These are phyloP conservation scores for Meghimatium bilineatum DNA, from an alignment of 2,888 invertebrate genomes.

Conservation along the genomic window DNA sequence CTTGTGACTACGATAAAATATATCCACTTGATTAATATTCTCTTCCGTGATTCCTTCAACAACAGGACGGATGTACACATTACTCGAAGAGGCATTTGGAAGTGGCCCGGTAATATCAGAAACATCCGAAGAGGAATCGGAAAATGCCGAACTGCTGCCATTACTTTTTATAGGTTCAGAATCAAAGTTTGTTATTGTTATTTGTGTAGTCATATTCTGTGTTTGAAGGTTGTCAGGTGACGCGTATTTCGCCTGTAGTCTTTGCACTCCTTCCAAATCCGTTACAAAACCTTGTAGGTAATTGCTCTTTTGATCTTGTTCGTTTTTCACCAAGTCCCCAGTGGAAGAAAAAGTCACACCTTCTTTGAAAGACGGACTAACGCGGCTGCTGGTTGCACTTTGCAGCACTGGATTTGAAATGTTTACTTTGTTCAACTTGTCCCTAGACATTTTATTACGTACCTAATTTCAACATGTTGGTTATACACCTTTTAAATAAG, in stretches of 20 bases:
- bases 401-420: constrained; percentile 39
- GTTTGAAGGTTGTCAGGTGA: constrained; percentile 63
- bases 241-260: constrained; percentile 73
- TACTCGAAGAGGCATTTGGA: constrained; percentile 18
- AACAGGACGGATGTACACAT: constrained; percentile 50
- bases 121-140: constrained; percentile 57
- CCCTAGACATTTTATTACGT: constrained; percentile 11
- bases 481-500: background rate
- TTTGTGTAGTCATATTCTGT: background rate
- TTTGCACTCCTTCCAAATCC: constrained; percentile 62
- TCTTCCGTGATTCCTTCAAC: constrained; percentile 69
- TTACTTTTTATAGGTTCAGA: background rate
- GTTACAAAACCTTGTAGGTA: background rate
- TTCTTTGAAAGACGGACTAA: constrained; percentile 24
- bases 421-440: background rate
- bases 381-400: constrained; percentile 37
- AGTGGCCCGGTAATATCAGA: constrained; percentile 54
- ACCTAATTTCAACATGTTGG: background rate
- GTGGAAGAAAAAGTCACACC: background rate
- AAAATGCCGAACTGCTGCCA: constrained; percentile 50
- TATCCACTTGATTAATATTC: constrained; percentile 74
- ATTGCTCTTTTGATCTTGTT: background rate
- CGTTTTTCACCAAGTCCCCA: background rate
- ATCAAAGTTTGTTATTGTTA: constrained; percentile 16
- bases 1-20: constrained; percentile 83